Percentiles rank a stretch among this genome's conserved stretches.
phyloP scores from a whole-genome alignment of 1,140 invertebrate genomes.

The Drosophila sproati region DNA sequence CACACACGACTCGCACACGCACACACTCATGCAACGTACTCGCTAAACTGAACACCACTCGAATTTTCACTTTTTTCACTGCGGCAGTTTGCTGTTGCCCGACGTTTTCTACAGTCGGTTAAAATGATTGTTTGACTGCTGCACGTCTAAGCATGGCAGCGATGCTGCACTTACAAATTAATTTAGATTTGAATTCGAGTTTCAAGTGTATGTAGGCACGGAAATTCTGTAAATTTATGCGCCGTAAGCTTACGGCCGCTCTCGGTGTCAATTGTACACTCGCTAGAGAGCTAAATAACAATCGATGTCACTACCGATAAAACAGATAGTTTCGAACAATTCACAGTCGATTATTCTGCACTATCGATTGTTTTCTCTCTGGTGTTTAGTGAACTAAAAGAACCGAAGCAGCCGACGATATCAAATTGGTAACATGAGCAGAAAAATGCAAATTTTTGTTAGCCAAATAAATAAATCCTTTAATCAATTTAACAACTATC shows the following conservation, averaged over 20 bases:
- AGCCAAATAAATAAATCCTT: too few species aligned
- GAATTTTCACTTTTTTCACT: conserved; percentile 74
- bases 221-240: conserved; percentile 39
- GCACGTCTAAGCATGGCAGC: conserved; percentile 7
- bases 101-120: conserved; percentile 19
- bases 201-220: conserved; percentile 36
- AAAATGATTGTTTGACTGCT: conserved; percentile 21
- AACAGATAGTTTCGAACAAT: neutral
- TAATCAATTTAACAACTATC: too few species aligned
- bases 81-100: conserved; percentile 16
- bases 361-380: neutral
- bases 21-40: conserved; percentile 40
- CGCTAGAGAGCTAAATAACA: neutral
- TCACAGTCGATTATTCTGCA: neutral
- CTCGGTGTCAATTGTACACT: conserved; percentile 20
- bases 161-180: conserved; percentile 32
- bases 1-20: conserved; percentile 42
- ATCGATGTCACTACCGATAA: neutral
- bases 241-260: conserved; percentile 47
- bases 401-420: too few species aligned
- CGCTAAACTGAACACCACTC: conserved; percentile 48
- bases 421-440: too few species aligned
- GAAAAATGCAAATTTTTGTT: too few species aligned
- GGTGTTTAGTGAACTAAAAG: too few species aligned
- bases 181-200: conserved; percentile 25